phyloP scores from a whole-genome alignment of 1,140 invertebrate species.

The Eupeodes corollae region DNA sequence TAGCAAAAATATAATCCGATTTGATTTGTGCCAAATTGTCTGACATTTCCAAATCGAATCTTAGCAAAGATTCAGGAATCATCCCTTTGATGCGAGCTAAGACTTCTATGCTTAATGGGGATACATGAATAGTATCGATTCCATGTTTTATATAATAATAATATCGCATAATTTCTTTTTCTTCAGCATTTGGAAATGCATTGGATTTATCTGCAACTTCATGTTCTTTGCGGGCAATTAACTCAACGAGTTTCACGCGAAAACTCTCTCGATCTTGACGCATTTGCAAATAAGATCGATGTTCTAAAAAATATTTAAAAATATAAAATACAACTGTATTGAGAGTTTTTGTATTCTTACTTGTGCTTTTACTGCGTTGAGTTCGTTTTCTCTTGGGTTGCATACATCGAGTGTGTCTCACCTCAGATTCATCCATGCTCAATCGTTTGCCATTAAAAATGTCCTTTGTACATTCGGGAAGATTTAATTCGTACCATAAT shows the following conservation, averaged over 20 bases:
- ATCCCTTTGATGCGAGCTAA: constrained; percentile 39
- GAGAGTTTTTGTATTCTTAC: not conserved
- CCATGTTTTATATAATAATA: constrained; percentile 84
- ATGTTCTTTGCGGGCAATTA: constrained; percentile 47
- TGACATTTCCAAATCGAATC: constrained; percentile 46
- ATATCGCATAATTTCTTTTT: constrained; percentile 65
- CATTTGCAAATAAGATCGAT: constrained; percentile 50
- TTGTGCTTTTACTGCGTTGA: not conserved
- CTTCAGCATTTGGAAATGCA: constrained; percentile 44
- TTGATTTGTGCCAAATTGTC: constrained; percentile 52
- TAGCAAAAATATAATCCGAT: constrained; percentile 68
- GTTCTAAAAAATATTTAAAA: constrained; percentile 12
- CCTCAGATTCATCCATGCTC: too few relatives aligned
- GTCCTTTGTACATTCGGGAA: constrained; percentile 29
- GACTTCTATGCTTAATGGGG: constrained; percentile 57
- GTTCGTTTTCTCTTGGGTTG: not conserved
- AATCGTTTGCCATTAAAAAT: constrained; percentile 21
- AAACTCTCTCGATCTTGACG: constrained; percentile 72
- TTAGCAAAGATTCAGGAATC: constrained; percentile 43
- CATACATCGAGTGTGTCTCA: constrained; percentile 6
- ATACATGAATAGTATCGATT: constrained; percentile 74
- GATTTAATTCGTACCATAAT: constrained; percentile 34
- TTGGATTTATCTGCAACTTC: constrained; percentile 20
- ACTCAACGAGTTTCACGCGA: constrained; percentile 60
- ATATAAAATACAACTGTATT: not conserved